These are phyloP conservation scores for Drosophila seclusa DNA, from an alignment of 2,888 invertebrate genomes.

Conservation along the genomic window DNA sequence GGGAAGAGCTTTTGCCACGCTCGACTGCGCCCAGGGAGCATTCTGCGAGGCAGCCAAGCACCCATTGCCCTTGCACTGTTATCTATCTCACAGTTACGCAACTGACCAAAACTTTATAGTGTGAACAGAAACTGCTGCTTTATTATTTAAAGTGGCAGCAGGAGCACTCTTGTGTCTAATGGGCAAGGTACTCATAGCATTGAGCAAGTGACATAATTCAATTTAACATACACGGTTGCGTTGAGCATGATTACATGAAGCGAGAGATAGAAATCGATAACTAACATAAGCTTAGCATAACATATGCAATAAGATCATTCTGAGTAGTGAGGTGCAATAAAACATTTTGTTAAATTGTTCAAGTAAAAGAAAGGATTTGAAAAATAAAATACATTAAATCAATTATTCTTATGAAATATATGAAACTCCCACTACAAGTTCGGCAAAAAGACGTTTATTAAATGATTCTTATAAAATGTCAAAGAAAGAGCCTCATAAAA, in stretches of 20 bases:
- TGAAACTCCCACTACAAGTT: not conserved
- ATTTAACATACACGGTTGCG: not conserved
- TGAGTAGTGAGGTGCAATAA: not conserved
- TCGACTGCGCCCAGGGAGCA: slow-evolving; percentile 69
- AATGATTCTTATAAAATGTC: not conserved
- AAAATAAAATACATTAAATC: not conserved
- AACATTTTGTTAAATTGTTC: not conserved
- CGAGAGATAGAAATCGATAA: not conserved
- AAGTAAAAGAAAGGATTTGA: not conserved
- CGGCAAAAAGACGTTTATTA: not conserved
- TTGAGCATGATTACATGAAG: not conserved
- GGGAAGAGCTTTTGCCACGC: slow-evolving; percentile 60
- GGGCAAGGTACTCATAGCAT: not conserved
- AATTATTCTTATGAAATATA: not conserved
- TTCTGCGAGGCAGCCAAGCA: slow-evolving; percentile 49
- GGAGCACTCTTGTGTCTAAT: not conserved
- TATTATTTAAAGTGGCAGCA: not conserved
- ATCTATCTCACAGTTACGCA: slow-evolving; percentile 44
- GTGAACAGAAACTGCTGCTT: slow-evolving; percentile 2
- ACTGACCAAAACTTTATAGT: slow-evolving; percentile 62
- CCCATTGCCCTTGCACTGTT: slow-evolving; percentile 37
- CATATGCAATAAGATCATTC: not conserved
- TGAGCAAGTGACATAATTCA: not conserved
- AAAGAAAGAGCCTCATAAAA: not conserved
- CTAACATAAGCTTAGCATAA: not conserved